Evolutionary conservation across 92 coral and sea anemone species (phyloP), one percentile per base, ranked within the genome.

Genomic region (Zoanthus gigantus): DNA sequence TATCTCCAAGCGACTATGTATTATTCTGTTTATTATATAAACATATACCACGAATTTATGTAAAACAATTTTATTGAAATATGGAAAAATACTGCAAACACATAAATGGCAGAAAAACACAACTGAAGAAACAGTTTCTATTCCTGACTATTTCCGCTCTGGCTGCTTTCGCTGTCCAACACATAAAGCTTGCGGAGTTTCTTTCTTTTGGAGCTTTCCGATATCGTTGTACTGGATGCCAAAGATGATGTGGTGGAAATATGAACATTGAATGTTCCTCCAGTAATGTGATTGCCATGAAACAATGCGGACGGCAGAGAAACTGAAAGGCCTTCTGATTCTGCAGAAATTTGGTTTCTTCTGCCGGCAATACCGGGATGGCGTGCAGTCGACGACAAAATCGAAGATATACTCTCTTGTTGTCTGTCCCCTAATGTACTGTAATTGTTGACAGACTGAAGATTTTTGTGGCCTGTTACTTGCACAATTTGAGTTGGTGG

Each of bases 401-500:
- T 66, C 29, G 72, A 63, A 57, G 23, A 23, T 23, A 23, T 23
- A 23, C 23, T 23, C 23, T 23, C 23, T 23, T 23, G 23, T 23
- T 23, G 72, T 52, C 73, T 77, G 23, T 77, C 89, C 34, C 89
- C 52, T 18, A 86, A 56, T 45, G 84, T 44, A 63, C 74, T 86
- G 72, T 77, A 86, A 78, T 86, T 74, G 71, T 46, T 86, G 29
- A 86, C 84, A 48, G 89, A 86, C 87, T 74, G 83, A 9, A 86
- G 47, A 28, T 86, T 86, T 66, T 86, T 86, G 72, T 86, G 87
- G 34, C 89, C 89, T 7, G 89, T 86, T 28, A 86, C 89, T 86
- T 86, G 89, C 18, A 86, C 77, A 28, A 86, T 86, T 77, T 86
- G 88, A 29, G 69, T 86, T 32, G 89, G 89, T 2, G 87, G 89